phyloP scores from a whole-genome alignment of 2,888 invertebrate genomes.

The Zhengitettix transpicula region DNA sequence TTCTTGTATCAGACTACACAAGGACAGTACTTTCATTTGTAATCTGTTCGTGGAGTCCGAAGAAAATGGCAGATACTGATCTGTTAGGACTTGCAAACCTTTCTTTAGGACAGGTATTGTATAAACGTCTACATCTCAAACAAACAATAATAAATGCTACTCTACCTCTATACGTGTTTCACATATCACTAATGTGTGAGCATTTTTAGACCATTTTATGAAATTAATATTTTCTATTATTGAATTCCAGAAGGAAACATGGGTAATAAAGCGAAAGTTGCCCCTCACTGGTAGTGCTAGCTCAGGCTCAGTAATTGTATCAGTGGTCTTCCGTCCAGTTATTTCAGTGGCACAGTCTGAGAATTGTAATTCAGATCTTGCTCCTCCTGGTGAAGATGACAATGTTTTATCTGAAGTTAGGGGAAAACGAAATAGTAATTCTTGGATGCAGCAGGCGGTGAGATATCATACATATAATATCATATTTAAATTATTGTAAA shows the following conservation, averaged over 20 bases:
- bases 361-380: not conserved
- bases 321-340: slow-evolving; percentile 31
- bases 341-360: slow-evolving; percentile 19
- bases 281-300: slow-evolving; percentile 21
- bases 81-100: slow-evolving; percentile 32
- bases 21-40: slow-evolving; percentile 32
- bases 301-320: slow-evolving; percentile 26
- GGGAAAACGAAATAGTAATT: slow-evolving; percentile 23
- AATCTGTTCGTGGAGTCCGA: slow-evolving; percentile 34
- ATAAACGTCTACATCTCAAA: no score
- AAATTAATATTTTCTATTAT: not conserved
- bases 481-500: no score
- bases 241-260: slow-evolving; percentile 21
- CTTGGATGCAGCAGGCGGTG: slow-evolving; percentile 28
- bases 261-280: slow-evolving; percentile 21
- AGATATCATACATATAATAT: slow-evolving; percentile 10
- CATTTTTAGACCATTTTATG: no score
- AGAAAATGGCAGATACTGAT: slow-evolving; percentile 30
- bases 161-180: no score
- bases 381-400: slow-evolving; percentile 9
- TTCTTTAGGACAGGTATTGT: slow-evolving; percentile 25
- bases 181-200: no score
- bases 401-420: slow-evolving; percentile 4
- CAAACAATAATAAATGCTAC: no score
- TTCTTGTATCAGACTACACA: slow-evolving; percentile 32